These are phyloP conservation scores for Alcedo atthis DNA, from an alignment of 2,797 vertebrate genomes.

Conservation along the genomic window DNA sequence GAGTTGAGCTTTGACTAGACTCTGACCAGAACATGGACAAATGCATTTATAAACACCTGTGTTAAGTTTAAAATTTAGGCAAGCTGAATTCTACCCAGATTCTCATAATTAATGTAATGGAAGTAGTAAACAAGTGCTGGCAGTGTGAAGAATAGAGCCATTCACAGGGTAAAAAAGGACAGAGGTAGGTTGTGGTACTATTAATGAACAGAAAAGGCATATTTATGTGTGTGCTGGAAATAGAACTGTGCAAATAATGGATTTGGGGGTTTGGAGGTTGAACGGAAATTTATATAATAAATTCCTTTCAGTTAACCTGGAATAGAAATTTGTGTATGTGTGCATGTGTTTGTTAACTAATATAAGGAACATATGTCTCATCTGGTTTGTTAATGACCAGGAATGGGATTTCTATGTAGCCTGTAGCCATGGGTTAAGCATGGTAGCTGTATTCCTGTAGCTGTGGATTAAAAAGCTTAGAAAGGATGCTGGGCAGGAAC, in stretches of 20 bases:
- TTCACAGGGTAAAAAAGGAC: neutral
- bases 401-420: neutral
- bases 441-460: neutral
- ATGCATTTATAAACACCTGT: neutral
- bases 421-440: neutral
- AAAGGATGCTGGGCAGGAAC: neutral
- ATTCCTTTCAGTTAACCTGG: neutral
- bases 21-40: neutral
- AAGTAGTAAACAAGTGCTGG: neutral
- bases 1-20: neutral
- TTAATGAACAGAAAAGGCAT: neutral
- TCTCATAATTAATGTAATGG: neutral
- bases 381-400: neutral
- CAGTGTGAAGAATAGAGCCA: neutral
- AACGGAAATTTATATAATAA: neutral
- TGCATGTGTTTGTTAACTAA: neutral
- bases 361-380: neutral
- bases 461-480: conserved; percentile 12
- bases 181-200: neutral
- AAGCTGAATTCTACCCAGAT: neutral
- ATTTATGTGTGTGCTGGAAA: conserved; percentile 15
- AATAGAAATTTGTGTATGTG: neutral
- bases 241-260: conserved; percentile 33
- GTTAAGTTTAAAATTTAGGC: neutral
- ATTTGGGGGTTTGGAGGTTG: conserved; percentile 23